Evolutionary conservation across 1,140 invertebrate genomes (phyloP).

Genomic region (Drosophila chauvacae): DNA sequence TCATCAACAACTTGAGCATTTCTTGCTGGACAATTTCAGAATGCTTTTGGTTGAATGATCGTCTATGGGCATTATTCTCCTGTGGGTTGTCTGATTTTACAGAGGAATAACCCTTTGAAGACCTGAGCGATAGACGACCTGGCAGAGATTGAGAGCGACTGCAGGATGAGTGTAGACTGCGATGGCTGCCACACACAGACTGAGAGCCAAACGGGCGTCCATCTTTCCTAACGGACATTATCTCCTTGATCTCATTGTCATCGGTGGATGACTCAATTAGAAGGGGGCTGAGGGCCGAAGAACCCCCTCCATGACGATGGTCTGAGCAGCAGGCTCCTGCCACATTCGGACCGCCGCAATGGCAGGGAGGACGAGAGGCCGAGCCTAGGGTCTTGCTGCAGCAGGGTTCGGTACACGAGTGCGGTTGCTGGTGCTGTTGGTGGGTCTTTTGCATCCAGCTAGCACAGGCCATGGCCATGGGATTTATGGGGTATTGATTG

Average conservation of each 20-base stretch:
- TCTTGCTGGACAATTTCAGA: not conserved
- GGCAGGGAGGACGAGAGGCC: not conserved
- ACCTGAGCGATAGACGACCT: not conserved
- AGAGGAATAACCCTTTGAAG: not conserved
- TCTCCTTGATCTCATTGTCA: not conserved
- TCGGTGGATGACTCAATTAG: not conserved
- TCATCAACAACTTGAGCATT: slow-evolving; percentile 38
- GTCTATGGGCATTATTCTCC: not conserved
- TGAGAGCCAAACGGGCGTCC: too few relatives aligned
- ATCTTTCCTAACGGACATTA: not conserved
- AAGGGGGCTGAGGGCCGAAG: fast-evolving
- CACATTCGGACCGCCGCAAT: not conserved
- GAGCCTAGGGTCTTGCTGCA: not conserved
- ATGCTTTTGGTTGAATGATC: not conserved
- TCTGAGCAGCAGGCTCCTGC: not conserved
- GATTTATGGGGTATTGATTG: not conserved
- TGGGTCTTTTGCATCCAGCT: not conserved
- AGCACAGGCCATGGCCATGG: slow-evolving; percentile 1
- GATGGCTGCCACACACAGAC: not conserved
- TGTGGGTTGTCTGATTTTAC: not conserved
- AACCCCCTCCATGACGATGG: not conserved
- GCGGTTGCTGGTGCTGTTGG: too few relatives aligned
- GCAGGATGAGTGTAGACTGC: too few relatives aligned
- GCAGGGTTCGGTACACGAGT: not conserved
- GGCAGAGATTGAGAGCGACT: slow-evolving; percentile 25